Evolutionary conservation across 1,140 invertebrate species (phyloP).

Genomic region (Caenorhabditis tropicalis): DNA sequence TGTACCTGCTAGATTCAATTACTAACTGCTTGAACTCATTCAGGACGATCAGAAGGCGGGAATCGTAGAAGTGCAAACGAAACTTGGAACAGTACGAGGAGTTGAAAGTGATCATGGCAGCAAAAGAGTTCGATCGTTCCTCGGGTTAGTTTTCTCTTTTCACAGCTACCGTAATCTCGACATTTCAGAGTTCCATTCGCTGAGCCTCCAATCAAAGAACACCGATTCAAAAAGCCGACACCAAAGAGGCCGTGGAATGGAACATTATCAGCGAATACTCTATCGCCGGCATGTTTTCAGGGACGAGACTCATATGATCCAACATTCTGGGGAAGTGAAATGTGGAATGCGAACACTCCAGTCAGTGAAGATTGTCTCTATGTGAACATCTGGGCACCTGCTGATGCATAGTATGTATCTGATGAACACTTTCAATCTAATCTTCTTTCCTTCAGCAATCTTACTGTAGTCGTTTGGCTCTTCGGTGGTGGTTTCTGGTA

Average conservation of each 20-base stretch:
- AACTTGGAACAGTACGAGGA: conserved; percentile 61
- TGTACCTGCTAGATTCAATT: background rate
- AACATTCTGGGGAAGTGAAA: conserved; percentile 71
- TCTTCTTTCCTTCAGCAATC: conserved; percentile 64
- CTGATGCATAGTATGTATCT: conserved; percentile 57
- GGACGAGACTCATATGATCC: conserved; percentile 68
- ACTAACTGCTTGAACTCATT: conserved; percentile 1
- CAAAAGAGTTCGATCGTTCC: conserved; percentile 67
- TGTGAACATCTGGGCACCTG: conserved; percentile 71
- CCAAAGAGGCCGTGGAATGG: conserved; percentile 68
- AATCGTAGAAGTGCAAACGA: conserved; percentile 60
- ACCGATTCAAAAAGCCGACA: conserved; percentile 64
- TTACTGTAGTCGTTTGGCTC: conserved; percentile 72
- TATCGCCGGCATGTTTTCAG: conserved; percentile 68
- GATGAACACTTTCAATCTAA: too few species aligned
- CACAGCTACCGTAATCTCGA: background rate
- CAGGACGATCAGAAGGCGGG: conserved; percentile 9
- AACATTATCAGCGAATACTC: conserved; percentile 62
- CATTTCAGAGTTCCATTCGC: conserved; percentile 68
- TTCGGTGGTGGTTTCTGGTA: conserved; percentile 71
- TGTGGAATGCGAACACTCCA: conserved; percentile 73
- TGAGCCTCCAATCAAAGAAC: conserved; percentile 65
- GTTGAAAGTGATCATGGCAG: conserved; percentile 69
- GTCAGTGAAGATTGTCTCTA: conserved; percentile 71
- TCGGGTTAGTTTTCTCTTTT: conserved; percentile 13